These are phyloP conservation scores for Tapera naevia DNA, from an alignment of 2,797 vertebrate genomes.

Conservation along the genomic window DNA sequence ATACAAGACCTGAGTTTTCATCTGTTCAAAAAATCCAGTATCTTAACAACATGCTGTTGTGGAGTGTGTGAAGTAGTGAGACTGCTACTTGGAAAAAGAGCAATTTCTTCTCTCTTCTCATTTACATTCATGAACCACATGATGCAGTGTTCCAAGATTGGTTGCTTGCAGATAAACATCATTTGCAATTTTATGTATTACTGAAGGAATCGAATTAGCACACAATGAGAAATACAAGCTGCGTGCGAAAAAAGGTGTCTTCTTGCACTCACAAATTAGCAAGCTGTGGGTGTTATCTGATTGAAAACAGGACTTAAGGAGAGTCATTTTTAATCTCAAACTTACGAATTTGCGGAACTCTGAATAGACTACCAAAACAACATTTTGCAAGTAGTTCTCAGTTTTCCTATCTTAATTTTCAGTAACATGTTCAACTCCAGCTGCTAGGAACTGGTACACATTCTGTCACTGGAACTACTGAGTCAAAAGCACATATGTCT, in stretches of 20 bases:
- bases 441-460: constrained; percentile 35
- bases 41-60: not conserved
- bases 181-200: not conserved
- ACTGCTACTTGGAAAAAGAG: not conserved
- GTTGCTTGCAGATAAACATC: not conserved
- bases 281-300: not conserved
- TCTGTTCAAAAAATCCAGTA: not conserved
- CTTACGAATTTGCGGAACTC: not conserved
- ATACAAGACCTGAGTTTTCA: not conserved
- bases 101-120: not conserved
- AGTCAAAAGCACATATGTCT: constrained; percentile 58
- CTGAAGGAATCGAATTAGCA: not conserved
- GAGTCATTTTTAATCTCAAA: not conserved
- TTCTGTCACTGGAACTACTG: constrained; percentile 54
- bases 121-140: not conserved
- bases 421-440: constrained; percentile 34
- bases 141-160: not conserved
- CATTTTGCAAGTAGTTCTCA: not conserved
- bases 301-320: not conserved
- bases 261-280: not conserved
- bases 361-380: not conserved
- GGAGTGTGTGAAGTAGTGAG: not conserved
- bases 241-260: not conserved
- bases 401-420: constrained; percentile 10
- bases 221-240: not conserved